phyloP scores from a whole-genome alignment of 2,797 vertebrate species.

The Arctocebus calabarensis region DNA sequence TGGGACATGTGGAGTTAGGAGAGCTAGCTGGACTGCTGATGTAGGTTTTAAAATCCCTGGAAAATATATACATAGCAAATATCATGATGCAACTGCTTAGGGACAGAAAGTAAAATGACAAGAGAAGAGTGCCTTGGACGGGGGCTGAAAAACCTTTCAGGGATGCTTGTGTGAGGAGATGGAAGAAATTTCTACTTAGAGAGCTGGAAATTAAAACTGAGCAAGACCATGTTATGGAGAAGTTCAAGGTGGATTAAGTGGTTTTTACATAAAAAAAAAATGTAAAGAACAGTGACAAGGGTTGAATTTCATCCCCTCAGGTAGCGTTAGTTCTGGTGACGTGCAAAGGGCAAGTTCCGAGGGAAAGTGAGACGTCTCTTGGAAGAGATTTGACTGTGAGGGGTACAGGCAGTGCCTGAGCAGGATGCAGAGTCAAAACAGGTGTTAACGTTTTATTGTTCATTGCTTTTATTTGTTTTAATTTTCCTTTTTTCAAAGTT shows the following conservation, averaged over 20 bases:
- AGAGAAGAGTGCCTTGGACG: neutral
- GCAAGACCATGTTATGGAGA: neutral
- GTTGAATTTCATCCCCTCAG: neutral
- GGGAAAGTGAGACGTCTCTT: neutral
- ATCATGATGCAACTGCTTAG: neutral
- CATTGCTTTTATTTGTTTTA: neutral
- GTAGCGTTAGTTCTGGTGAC: neutral
- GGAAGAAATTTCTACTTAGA: neutral
- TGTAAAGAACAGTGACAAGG: neutral
- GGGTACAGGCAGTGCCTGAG: neutral
- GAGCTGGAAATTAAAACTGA: slow-evolving; percentile 21
- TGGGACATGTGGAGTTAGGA: neutral
- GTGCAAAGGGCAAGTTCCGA: neutral
- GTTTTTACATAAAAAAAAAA: neutral
- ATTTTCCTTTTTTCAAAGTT: neutral
- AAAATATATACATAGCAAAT: neutral
- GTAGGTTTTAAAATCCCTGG: neutral
- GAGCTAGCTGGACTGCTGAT: neutral
- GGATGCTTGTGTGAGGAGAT: neutral
- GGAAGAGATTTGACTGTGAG: neutral
- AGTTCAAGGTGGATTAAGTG: neutral
- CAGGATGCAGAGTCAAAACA: too few species aligned
- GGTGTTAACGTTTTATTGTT: neutral
- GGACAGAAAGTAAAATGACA: neutral
- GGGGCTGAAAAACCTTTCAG: neutral